A percentile compares a stretch with the other conserved stretches of the same genome.
Evolutionary conservation across 2,113 vertebrate genomes (phyloP).

Genomic region (Donacobius atricapilla): DNA sequence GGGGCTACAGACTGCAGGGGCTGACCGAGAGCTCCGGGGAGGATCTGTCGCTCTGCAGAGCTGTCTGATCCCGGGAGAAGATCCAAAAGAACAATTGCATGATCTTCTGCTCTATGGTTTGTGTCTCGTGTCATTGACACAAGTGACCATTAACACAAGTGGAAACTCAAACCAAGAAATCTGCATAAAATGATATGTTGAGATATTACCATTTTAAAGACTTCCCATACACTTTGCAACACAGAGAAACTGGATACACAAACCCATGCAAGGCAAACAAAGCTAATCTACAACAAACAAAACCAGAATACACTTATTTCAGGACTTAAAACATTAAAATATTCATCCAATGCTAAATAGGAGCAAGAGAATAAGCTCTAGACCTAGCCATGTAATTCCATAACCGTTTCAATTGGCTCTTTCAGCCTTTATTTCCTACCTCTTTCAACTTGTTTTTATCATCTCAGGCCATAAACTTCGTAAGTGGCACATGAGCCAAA

Average conservation of each 20-base stretch:
- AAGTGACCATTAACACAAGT: neutral
- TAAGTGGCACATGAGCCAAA: neutral
- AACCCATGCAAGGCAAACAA: slow-evolving; percentile 25
- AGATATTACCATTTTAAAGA: neutral
- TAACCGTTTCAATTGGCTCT: neutral
- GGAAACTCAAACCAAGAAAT: neutral
- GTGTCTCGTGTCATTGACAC: neutral
- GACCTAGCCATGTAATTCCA: neutral
- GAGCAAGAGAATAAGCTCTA: neutral
- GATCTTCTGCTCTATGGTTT: neutral
- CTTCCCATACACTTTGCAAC: neutral
- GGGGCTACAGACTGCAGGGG: neutral
- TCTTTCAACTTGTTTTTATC: neutral
- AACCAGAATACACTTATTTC: neutral
- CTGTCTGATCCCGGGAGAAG: neutral
- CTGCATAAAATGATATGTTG: neutral
- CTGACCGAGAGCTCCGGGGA: slow-evolving; percentile 19
- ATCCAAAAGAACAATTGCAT: slow-evolving; percentile 9
- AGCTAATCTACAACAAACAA: slow-evolving; percentile 27
- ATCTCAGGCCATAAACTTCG: neutral
- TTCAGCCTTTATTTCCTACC: neutral
- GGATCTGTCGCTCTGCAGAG: neutral
- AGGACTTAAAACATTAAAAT: neutral
- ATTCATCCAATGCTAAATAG: neutral
- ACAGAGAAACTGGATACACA: neutral